phyloP scores from a whole-genome alignment of 2,113 vertebrate genomes.

The Clarias macrocephalus region DNA sequence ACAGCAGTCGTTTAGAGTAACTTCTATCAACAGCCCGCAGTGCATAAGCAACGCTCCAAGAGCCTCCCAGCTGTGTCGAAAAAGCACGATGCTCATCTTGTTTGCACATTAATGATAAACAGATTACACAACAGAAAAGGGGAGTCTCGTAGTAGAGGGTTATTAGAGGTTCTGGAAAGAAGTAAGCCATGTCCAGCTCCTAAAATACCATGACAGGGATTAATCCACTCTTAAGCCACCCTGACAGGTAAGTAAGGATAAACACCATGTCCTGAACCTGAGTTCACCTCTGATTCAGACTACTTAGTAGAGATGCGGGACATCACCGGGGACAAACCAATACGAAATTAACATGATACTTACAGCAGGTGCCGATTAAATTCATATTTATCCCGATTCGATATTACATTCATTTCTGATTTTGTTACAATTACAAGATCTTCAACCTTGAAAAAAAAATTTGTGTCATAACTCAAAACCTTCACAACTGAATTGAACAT shows the following conservation, averaged over 20 bases:
- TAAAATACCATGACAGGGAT: conserved; percentile 51
- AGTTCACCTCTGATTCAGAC: conserved; percentile 26
- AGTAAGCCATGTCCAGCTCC: conserved; percentile 35
- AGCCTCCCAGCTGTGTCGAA: conserved; percentile 12
- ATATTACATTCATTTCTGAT: too few species aligned
- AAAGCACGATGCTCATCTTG: conserved; percentile 42
- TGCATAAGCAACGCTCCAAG: conserved; percentile 12
- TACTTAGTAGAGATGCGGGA: too few species aligned
- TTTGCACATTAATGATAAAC: conserved; percentile 67
- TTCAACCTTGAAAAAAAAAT: too few species aligned
- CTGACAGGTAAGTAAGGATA: conserved; percentile 61
- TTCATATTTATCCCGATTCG: too few species aligned
- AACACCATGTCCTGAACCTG: conserved; percentile 42
- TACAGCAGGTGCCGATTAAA: too few species aligned
- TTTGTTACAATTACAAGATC: too few species aligned
- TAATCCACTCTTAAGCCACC: conserved; percentile 48
- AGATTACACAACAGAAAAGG: conserved; percentile 60
- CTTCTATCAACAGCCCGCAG: conserved; percentile 34
- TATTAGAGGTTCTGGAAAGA: conserved; percentile 35
- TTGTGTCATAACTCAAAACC: too few species aligned
- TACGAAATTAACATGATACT: too few species aligned
- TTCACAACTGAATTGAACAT: too few species aligned
- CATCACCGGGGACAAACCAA: too few species aligned
- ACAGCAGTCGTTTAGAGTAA: conserved; percentile 23
- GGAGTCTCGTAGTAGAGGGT: background rate